Conservation (phyloP, 2,797 vertebrate genomes). For the Enteromius radiatus region DNA sequence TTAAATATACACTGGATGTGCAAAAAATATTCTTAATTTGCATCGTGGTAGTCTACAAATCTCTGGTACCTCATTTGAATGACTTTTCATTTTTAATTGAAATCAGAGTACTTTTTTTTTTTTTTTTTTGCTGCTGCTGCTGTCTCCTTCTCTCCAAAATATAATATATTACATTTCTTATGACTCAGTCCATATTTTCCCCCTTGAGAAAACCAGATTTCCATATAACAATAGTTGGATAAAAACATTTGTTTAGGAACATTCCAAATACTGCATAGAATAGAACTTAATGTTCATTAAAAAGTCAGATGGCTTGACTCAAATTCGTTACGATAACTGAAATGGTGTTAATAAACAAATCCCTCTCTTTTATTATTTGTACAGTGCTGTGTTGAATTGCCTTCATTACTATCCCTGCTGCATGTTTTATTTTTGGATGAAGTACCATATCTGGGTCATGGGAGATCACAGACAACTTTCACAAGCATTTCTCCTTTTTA, state of each 20-base stretch:
- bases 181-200: background rate
- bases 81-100: background rate
- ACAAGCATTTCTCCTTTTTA: conserved; percentile 74
- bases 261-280: background rate
- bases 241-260: background rate
- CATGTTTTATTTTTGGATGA: conserved; percentile 78
- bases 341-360: background rate
- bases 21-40: background rate
- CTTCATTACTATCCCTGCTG: conserved; percentile 68
- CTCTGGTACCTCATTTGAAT: background rate
- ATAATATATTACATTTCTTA: background rate
- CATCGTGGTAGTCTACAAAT: background rate
- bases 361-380: conserved; percentile 8
- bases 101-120: background rate
- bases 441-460: conserved; percentile 75
- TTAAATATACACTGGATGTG: background rate
- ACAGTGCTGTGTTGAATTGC: conserved; percentile 67
- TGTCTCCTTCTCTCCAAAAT: no score
- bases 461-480: conserved; percentile 72
- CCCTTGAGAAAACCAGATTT: background rate
- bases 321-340: background rate
- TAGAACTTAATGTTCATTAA: background rate
- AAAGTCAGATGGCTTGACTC: background rate
- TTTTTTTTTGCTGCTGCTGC: no score
- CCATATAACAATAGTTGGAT: background rate